Base-by-base conservation (phyloP, 2,888 invertebrate species). In the Heliconius hortense region DNA sequence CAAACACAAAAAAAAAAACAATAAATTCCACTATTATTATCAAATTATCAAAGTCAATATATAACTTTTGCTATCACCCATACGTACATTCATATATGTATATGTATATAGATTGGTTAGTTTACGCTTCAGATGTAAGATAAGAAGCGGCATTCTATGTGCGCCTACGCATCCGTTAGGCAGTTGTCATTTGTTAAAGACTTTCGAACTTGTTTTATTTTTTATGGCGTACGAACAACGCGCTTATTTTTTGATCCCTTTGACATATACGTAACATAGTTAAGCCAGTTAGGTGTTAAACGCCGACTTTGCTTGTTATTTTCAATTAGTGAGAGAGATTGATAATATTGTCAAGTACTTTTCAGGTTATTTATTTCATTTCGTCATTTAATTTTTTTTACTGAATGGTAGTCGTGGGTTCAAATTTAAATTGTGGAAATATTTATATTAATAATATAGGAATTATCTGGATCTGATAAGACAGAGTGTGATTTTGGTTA, bases 111-210 rank as follows among this genome's bases (percentile, higher is more conserved):
- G 75, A 81, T 78, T 78, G 76, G 75, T 79, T 79, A 76, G 78
- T 81, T 82, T 80, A 81, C 82, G 81, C 80, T 79, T 82, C 79
- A 78, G 79, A 78, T 83, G 83, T 82, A 81, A 82, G 81, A 80
- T 82, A 81, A 79, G 77, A 26, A 79, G 86, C 87, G 87, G 86
- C 86, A 84, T 84, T 84, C 83, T 85, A 86, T 87, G 83, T 86
- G 85, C 89, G 86, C 90, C 90, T 82, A 89, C 89, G 89, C 88
- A 85, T 81, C 79, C 82, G 82, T 82, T 81, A 86, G 88, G 88
- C 88, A 89, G 84, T 87, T 87, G 87, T 87, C 85, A 84, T 84
- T 86, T 84, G 83, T 85, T 85, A 86, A 83, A 84, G 82, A 83
- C 82, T 82, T 81, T 78, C 77, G 73, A 78, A 83, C 84, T 83